Evolutionary conservation across 2,797 vertebrate genomes (phyloP).

Genomic region (Clarias laeviceps): DNA sequence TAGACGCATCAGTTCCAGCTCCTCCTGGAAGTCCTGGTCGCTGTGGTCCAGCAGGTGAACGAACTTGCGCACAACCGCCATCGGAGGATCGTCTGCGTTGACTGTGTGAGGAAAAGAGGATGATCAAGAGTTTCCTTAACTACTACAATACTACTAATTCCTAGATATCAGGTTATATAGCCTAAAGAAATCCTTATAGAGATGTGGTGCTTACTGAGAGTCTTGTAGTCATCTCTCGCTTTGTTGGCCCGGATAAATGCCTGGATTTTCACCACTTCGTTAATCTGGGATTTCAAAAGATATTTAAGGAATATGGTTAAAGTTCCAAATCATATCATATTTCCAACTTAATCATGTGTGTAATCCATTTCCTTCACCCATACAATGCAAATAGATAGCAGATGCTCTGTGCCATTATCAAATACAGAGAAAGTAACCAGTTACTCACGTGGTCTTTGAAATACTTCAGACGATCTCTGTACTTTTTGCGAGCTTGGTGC

Average conservation of each 20-base stretch:
- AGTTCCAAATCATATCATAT: too few species aligned
- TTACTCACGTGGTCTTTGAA: slow-evolving; percentile 90
- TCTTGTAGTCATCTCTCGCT: slow-evolving; percentile 97
- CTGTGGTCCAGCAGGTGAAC: slow-evolving; percentile 97
- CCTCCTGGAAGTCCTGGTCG: slow-evolving; percentile 98
- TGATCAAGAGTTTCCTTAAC: neutral
- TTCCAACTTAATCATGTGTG: neutral
- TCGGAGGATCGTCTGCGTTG: slow-evolving; percentile 90
- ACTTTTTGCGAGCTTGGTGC: slow-evolving; percentile 92
- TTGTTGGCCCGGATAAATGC: slow-evolving; percentile 98
- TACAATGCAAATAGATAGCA: neutral
- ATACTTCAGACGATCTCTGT: slow-evolving; percentile 89
- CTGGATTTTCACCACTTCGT: slow-evolving; percentile 94
- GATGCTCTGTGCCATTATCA: neutral
- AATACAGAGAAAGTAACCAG: neutral
- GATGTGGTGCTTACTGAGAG: slow-evolving; percentile 86
- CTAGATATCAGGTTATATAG: neutral
- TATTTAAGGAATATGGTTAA: slow-evolving; percentile 17
- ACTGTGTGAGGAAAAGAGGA: slow-evolving; percentile 70
- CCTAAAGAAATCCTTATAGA: neutral
- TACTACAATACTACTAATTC: neutral
- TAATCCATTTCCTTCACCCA: neutral
- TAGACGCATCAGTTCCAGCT: slow-evolving; percentile 92
- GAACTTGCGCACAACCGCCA: slow-evolving; percentile 95
- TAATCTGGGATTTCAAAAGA: slow-evolving; percentile 75